phyloP scores from a whole-genome alignment of 1,140 invertebrate species.

The Halictus rubicundus region DNA sequence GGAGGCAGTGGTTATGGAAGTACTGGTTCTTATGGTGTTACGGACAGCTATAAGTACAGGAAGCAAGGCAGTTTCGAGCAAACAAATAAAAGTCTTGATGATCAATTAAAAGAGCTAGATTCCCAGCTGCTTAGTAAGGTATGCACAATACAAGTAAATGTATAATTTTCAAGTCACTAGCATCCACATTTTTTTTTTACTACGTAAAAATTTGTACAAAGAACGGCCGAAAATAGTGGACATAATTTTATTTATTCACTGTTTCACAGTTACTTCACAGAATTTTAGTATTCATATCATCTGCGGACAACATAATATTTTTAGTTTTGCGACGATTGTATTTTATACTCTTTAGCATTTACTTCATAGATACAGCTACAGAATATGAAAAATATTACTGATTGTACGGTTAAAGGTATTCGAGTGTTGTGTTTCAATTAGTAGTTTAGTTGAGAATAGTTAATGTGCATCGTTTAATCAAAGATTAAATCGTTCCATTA shows the following conservation, averaged over 20 bases:
- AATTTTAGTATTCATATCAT: conserved; percentile 11
- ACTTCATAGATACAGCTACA: conserved; percentile 67
- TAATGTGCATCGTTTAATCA: background rate
- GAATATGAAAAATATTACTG: conserved; percentile 71
- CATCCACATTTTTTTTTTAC: background rate
- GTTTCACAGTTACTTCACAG: background rate
- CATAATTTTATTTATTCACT: background rate
- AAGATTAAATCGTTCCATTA: background rate
- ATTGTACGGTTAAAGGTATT: conserved; percentile 75
- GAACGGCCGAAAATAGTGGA: background rate
- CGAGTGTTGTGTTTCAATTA: conserved; percentile 59
- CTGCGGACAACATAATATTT: conserved; percentile 18
- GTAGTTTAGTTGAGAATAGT: conserved; percentile 31
- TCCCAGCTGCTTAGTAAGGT: conserved; percentile 88
- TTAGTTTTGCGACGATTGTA: conserved; percentile 45
- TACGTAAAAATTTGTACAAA: background rate
- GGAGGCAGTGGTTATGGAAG: conserved; percentile 83
- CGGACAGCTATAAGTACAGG: conserved; percentile 82
- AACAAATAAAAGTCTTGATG: conserved; percentile 88
- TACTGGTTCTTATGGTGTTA: conserved; percentile 82
- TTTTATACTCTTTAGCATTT: conserved; percentile 55
- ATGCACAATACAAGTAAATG: conserved; percentile 73
- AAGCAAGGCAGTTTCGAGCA: conserved; percentile 86
- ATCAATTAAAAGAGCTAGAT: conserved; percentile 91
- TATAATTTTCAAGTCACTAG: conserved; percentile 15